Evolutionary conservation across 2,797 vertebrate genomes (phyloP).

Genomic region (Spea hammondii): DNA sequence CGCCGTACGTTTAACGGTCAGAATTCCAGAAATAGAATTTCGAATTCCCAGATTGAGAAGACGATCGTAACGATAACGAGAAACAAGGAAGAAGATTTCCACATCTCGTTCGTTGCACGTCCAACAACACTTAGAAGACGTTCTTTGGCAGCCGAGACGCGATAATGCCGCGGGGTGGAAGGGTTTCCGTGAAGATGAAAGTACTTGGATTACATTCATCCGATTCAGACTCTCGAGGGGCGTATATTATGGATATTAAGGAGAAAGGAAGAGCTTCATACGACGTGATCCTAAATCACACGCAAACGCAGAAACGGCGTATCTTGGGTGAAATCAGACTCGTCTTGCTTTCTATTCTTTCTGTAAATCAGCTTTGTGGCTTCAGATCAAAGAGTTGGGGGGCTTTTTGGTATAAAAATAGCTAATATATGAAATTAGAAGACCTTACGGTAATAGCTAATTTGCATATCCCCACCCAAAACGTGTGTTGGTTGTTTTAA

Average conservation of each 20-base stretch:
- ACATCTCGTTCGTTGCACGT: constrained; percentile 34
- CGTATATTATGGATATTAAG: constrained; percentile 60
- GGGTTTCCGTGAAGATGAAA: constrained; percentile 47
- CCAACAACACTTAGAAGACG: constrained; percentile 31
- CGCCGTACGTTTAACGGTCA: constrained; percentile 31
- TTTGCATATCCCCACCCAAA: no score
- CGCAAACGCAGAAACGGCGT: constrained; percentile 41
- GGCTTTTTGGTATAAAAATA: neutral
- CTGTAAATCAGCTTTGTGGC: constrained; percentile 20
- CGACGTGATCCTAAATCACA: constrained; percentile 58
- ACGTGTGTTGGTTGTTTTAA: no score
- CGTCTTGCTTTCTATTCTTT: constrained; percentile 3
- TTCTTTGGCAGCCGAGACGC: constrained; percentile 32
- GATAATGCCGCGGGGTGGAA: constrained; percentile 29
- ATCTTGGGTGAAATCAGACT: neutral
- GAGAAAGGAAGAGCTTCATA: constrained; percentile 54
- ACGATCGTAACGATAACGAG: constrained; percentile 13
- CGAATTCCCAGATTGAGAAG: constrained; percentile 9
- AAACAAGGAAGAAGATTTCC: neutral
- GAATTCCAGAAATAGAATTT: neutral
- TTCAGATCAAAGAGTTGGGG: constrained; percentile 3
- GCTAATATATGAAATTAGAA: neutral
- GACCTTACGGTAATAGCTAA: neutral
- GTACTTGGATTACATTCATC: constrained; percentile 50
- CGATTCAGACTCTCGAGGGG: constrained; percentile 50